phyloP scores from a whole-genome alignment of 2,113 vertebrate genomes.

The Ammodytes marinus region DNA sequence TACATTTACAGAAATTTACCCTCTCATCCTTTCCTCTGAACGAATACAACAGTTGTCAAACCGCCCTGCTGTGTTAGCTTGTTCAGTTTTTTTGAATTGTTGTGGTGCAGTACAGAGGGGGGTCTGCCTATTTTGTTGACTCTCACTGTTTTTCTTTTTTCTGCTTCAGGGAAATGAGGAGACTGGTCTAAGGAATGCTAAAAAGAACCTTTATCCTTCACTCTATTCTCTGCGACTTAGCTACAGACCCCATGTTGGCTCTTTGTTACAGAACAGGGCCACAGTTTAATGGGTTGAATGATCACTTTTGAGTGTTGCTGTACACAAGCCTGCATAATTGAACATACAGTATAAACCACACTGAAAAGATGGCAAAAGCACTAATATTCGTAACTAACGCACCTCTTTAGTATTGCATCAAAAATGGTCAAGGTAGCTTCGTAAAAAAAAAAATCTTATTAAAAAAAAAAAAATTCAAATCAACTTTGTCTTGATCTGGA shows the following conservation, averaged over 20 bases:
- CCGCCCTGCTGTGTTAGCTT: constrained; percentile 7
- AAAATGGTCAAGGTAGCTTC: background rate
- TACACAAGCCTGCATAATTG: background rate
- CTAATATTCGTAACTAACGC: background rate
- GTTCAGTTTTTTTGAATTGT: constrained; percentile 12
- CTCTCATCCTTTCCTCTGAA: background rate
- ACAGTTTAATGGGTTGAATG: constrained; percentile 26
- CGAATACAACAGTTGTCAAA: constrained; percentile 41
- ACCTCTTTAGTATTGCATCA: background rate
- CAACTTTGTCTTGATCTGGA: background rate
- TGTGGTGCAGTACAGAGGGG: background rate
- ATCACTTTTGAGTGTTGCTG: background rate
- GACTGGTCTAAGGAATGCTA: constrained; percentile 48
- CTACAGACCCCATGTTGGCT: constrained; percentile 40
- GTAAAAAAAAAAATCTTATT: no score
- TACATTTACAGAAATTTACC: constrained; percentile 26
- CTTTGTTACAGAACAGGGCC: constrained; percentile 32
- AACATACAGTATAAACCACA: background rate
- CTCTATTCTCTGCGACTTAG: constrained; percentile 43
- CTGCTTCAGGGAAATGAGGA: constrained; percentile 36
- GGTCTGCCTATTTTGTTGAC: constrained; percentile 1
- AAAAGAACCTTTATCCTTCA: constrained; percentile 44
- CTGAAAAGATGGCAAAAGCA: background rate
- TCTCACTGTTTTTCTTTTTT: constrained; percentile 45
- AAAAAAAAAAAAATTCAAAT: background rate